Conservation (phyloP, 1,140 invertebrate species). For the Euwallacea similis region DNA sequence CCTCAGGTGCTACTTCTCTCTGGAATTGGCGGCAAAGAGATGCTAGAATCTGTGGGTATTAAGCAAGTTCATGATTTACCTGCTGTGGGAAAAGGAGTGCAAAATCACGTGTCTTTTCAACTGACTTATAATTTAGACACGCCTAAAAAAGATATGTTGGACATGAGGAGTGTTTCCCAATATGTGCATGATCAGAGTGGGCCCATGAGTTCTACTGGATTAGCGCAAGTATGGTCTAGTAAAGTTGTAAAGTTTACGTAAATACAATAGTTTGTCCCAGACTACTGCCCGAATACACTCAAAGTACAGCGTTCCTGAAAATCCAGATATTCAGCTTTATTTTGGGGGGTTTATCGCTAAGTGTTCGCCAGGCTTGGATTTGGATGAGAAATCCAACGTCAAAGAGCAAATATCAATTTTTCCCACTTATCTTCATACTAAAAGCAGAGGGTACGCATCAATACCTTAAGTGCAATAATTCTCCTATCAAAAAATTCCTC, state of each 20-base stretch:
- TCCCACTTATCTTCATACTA: slow-evolving; percentile 72
- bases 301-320: slow-evolving; percentile 57
- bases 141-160: slow-evolving; percentile 60
- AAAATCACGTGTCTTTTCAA: slow-evolving; percentile 69
- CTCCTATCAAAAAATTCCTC: no score
- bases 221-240: slow-evolving; percentile 24
- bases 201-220: slow-evolving; percentile 61
- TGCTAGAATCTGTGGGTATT: slow-evolving; percentile 58
- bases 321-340: slow-evolving; percentile 68
- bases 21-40: slow-evolving; percentile 59
- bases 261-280: slow-evolving; percentile 48
- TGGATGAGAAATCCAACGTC: slow-evolving; percentile 26
- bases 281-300: slow-evolving; percentile 65
- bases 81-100: slow-evolving; percentile 75
- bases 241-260: neutral
- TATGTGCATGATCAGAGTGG: slow-evolving; percentile 64
- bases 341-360: slow-evolving; percentile 66
- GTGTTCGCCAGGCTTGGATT: slow-evolving; percentile 59
- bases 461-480: neutral
- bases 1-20: slow-evolving; percentile 62
- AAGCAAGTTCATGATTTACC: slow-evolving; percentile 60
- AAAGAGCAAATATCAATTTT: slow-evolving; percentile 61
- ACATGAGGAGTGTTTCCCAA: slow-evolving; percentile 61
- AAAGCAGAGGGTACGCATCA: slow-evolving; percentile 69
- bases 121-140: slow-evolving; percentile 57